Conservation (phyloP, 2,888 invertebrate species). For the Oasisia sp. region DNA sequence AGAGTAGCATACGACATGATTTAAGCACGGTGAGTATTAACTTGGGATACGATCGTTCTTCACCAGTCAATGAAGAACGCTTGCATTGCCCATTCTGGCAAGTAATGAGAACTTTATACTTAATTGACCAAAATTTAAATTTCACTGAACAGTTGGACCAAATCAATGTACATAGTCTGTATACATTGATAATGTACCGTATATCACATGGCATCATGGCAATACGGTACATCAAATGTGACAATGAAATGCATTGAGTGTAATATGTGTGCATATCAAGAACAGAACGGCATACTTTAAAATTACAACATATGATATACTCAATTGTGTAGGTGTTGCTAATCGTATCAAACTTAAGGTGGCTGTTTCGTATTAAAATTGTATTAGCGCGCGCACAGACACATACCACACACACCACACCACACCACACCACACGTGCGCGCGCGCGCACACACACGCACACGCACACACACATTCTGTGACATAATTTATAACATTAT, state of each 20-base stretch:
- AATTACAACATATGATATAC: neutral
- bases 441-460: too few relatives aligned
- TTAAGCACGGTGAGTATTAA: neutral
- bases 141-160: too few relatives aligned
- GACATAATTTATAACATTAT: too few relatives aligned
- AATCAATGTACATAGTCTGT: too few relatives aligned
- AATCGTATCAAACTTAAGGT: too few relatives aligned
- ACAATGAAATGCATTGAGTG: neutral
- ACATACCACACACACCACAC: too few relatives aligned
- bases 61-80: neutral
- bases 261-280: neutral
- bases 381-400: too few relatives aligned
- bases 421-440: too few relatives aligned
- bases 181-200: neutral
- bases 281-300: neutral
- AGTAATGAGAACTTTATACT: neutral
- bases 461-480: too few relatives aligned
- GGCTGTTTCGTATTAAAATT: too few relatives aligned
- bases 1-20: neutral
- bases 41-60: neutral
- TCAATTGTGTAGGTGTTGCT: neutral
- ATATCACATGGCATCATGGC: neutral
- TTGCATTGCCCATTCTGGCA: neutral
- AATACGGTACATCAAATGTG: neutral
- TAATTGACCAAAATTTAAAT: too few relatives aligned